Conservation (phyloP, 1,140 invertebrate genomes). For the Steinernema feltiae region DNA sequence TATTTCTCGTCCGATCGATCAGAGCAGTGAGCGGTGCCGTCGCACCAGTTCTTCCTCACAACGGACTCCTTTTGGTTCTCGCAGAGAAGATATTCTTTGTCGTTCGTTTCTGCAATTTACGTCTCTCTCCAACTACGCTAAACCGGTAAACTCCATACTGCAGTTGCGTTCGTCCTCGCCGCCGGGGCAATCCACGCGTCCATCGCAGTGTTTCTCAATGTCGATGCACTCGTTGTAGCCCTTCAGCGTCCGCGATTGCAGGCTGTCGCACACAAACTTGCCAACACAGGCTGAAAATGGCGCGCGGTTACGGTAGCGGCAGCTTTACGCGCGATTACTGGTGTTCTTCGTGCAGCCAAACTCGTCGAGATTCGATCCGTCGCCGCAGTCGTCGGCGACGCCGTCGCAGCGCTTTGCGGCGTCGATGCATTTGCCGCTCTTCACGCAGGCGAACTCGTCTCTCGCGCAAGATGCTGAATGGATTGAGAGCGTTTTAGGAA, state of each 20-base stretch:
- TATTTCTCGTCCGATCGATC: constrained; percentile 41
- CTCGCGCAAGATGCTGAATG: constrained; percentile 36
- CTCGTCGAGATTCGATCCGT: constrained; percentile 39
- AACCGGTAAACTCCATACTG: constrained; percentile 25
- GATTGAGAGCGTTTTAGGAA: neutral
- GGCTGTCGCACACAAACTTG: constrained; percentile 29
- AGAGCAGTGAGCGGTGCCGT: constrained; percentile 31
- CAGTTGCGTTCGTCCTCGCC: constrained; percentile 38
- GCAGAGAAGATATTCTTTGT: constrained; percentile 31
- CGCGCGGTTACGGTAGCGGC: neutral
- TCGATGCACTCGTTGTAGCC: constrained; percentile 27
- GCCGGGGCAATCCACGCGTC: constrained; percentile 26
- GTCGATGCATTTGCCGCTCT: constrained; percentile 31
- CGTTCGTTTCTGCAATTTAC: constrained; percentile 16
- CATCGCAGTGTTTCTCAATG: constrained; percentile 32
- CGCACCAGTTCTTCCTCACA: constrained; percentile 30
- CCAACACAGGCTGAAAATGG: constrained; percentile 32
- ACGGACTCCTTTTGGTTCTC: constrained; percentile 42
- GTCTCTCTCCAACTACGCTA: neutral
- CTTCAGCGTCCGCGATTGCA: constrained; percentile 14
- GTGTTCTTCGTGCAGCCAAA: constrained; percentile 36
- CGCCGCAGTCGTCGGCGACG: constrained; percentile 35
- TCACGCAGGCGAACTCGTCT: constrained; percentile 40
- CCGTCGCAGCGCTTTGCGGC: constrained; percentile 38
- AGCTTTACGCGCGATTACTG: constrained; percentile 16